Conservation (phyloP, 2,797 vertebrate species). For the Semaprochilodus insignis region DNA sequence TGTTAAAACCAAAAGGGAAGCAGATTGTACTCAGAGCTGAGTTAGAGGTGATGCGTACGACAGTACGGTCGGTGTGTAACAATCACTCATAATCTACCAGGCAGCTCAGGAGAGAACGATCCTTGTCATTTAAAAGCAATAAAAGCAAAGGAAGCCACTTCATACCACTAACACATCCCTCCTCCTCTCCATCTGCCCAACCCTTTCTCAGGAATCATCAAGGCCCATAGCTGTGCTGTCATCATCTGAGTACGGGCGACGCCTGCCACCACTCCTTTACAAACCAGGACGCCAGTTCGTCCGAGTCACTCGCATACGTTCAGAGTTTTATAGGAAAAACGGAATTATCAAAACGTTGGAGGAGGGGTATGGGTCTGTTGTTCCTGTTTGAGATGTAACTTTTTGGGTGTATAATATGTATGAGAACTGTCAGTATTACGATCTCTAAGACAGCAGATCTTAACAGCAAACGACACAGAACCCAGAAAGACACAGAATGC, state of each 20-base stretch:
- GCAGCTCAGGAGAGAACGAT: neutral
- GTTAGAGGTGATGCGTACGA: neutral
- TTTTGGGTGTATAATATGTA: neutral
- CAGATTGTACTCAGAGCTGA: neutral
- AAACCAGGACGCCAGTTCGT: slow-evolving; percentile 60
- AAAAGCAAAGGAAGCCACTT: neutral
- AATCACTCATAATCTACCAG: neutral
- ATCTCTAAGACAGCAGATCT: neutral
- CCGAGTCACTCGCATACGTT: slow-evolving; percentile 66
- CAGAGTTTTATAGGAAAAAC: slow-evolving; percentile 84
- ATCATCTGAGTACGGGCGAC: slow-evolving; percentile 84
- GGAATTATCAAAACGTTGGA: slow-evolving; percentile 73
- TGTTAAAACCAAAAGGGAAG: no score
- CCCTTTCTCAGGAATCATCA: slow-evolving; percentile 79
- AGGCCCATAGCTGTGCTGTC: slow-evolving; percentile 75
- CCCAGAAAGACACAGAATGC: neutral
- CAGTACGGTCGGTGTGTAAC: neutral
- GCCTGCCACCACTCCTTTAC: slow-evolving; percentile 62
- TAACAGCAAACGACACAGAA: neutral
- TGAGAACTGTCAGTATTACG: neutral
- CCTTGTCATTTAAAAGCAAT: slow-evolving; percentile 3
- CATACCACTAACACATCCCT: neutral
- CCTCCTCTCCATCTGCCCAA: neutral
- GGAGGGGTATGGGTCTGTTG: slow-evolving; percentile 76
- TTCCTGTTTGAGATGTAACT: slow-evolving; percentile 66